These are phyloP conservation scores for Stenotaenia linearis DNA, from an alignment of 2,888 invertebrate species.

Conservation along the genomic window DNA sequence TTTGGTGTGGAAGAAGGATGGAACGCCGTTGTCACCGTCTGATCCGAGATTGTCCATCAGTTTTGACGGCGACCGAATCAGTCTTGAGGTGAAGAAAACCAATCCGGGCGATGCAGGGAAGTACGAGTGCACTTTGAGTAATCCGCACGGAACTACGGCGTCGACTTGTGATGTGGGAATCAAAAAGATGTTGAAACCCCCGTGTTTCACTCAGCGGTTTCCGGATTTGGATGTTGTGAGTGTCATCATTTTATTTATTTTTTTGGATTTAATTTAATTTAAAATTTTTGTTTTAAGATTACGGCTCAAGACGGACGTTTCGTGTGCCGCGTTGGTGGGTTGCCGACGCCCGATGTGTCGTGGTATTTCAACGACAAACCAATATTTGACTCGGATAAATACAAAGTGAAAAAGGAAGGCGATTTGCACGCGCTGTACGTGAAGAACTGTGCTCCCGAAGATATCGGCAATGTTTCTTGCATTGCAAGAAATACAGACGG, in stretches of 20 bases:
- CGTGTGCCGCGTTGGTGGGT: slow-evolving; percentile 69
- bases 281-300: slow-evolving; percentile 54
- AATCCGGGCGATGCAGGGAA: slow-evolving; percentile 67
- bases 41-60: slow-evolving; percentile 65
- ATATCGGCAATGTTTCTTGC: slow-evolving; percentile 71
- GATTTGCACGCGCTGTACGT: slow-evolving; percentile 65
- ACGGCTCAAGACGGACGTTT: slow-evolving; percentile 76
- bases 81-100: slow-evolving; percentile 64
- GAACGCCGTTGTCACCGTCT: slow-evolving; percentile 50
- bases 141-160: slow-evolving; percentile 68
- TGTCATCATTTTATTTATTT: background rate
- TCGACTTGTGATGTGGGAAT: slow-evolving; percentile 66
- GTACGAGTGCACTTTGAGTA: slow-evolving; percentile 69
- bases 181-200: slow-evolving; percentile 72
- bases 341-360: slow-evolving; percentile 73
- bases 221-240: slow-evolving; percentile 61
- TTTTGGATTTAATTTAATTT: too few relatives aligned
- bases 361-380: slow-evolving; percentile 81
- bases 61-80: slow-evolving; percentile 74
- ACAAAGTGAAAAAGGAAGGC: slow-evolving; percentile 55
- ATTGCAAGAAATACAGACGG: slow-evolving; percentile 75
- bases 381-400: slow-evolving; percentile 60
- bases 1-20: slow-evolving; percentile 73
- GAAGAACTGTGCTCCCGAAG: slow-evolving; percentile 59
- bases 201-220: slow-evolving; percentile 70